phyloP scores from a whole-genome alignment of 2,113 vertebrate species.

The Pipa parva region DNA sequence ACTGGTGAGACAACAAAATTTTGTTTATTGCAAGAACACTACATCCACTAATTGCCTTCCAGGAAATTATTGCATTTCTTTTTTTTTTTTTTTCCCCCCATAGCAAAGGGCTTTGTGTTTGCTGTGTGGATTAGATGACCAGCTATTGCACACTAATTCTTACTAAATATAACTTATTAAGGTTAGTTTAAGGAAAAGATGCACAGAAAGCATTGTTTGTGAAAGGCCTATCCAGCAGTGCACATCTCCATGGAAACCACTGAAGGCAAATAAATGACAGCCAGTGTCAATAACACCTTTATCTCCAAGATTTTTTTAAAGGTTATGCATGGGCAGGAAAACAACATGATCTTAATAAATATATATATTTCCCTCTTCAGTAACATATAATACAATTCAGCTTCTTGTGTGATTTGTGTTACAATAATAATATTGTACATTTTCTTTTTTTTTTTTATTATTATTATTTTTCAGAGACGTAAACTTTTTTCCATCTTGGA shows the following conservation, averaged over 20 bases:
- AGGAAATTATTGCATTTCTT: neutral
- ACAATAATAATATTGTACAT: neutral
- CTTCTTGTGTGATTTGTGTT: neutral
- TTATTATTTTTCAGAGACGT: slow-evolving; percentile 21
- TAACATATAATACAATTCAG: neutral
- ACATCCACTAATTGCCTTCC: neutral
- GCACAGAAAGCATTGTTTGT: slow-evolving; percentile 26
- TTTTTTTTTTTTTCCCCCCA: neutral
- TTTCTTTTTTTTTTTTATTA: neutral
- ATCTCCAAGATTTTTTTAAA: slow-evolving; percentile 9
- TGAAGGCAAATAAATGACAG: slow-evolving; percentile 27
- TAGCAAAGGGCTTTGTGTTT: neutral
- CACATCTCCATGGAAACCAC: slow-evolving; percentile 9
- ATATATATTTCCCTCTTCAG: too few species aligned
- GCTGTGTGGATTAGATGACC: neutral
- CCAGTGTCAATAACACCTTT: slow-evolving; percentile 33
- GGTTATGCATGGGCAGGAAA: slow-evolving; percentile 19
- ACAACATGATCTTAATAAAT: slow-evolving; percentile 10
- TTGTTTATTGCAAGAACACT: neutral
- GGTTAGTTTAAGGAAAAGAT: slow-evolving; percentile 21
- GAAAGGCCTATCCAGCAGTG: slow-evolving; percentile 6
- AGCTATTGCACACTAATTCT: slow-evolving; percentile 5
- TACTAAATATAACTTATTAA: slow-evolving; percentile 8
- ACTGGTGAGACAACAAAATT: slow-evolving; percentile 66
- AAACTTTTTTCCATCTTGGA: slow-evolving; percentile 59